These are phyloP conservation scores for Cydia strobilella DNA, from an alignment of 1,140 invertebrate species.

Conservation along the genomic window DNA sequence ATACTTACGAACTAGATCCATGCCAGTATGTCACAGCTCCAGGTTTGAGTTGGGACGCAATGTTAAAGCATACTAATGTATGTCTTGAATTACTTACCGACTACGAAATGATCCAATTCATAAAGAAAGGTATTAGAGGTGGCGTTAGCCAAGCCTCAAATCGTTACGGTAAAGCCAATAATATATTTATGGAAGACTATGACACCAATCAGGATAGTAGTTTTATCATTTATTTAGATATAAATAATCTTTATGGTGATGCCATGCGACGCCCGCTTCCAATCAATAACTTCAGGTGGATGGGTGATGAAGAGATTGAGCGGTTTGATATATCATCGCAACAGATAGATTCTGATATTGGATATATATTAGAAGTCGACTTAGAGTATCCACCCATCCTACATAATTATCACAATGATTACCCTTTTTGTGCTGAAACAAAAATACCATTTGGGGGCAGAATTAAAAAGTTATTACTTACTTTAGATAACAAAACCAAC, in stretches of 20 bases:
- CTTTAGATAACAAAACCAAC: constrained; percentile 44
- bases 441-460: constrained; percentile 34
- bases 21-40: constrained; percentile 63
- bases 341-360: constrained; percentile 47
- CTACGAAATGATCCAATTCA: constrained; percentile 59
- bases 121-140: constrained; percentile 47
- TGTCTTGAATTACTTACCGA: constrained; percentile 66
- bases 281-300: constrained; percentile 30
- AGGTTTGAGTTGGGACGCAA: constrained; percentile 55
- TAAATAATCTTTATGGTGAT: constrained; percentile 72
- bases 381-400: constrained; percentile 52
- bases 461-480: constrained; percentile 54
- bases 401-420: constrained; percentile 71
- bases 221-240: constrained; percentile 69
- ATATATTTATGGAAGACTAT: constrained; percentile 48
- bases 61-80: constrained; percentile 42
- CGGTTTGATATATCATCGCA: constrained; percentile 48
- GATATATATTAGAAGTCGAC: constrained; percentile 73
- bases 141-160: constrained; percentile 59
- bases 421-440: constrained; percentile 63
- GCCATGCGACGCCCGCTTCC: constrained; percentile 51
- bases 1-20: constrained; percentile 56
- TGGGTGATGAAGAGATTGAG: neutral
- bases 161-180: constrained; percentile 61
- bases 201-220: constrained; percentile 30